Evolutionary conservation across 1,140 invertebrate genomes (phyloP).

Genomic region (Sesamia nonagrioides): DNA sequence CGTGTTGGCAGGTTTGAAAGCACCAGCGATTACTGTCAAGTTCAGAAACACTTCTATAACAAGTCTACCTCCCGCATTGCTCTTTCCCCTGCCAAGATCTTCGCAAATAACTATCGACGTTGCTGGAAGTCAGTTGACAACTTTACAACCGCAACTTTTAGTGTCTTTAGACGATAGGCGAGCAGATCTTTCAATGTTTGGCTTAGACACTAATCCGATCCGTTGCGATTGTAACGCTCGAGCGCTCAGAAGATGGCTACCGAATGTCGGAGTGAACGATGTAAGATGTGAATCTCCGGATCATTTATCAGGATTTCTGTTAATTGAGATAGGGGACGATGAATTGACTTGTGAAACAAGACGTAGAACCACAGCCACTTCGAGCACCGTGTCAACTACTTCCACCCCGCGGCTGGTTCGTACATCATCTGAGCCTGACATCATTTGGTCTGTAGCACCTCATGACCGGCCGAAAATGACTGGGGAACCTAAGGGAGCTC

Average conservation of each 20-base stretch:
- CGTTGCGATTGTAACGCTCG: constrained; percentile 95
- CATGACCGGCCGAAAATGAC: constrained; percentile 86
- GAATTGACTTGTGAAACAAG: constrained; percentile 92
- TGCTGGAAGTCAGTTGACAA: constrained; percentile 92
- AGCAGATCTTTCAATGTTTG: constrained; percentile 91
- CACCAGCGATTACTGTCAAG: constrained; percentile 90
- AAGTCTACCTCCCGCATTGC: constrained; percentile 92
- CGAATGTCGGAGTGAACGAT: constrained; percentile 88
- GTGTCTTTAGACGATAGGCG: constrained; percentile 93
- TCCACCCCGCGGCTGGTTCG: constrained; percentile 85
- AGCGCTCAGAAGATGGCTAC: constrained; percentile 93
- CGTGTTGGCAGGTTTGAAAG: constrained; percentile 93
- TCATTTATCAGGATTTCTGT: constrained; percentile 89
- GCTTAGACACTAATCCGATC: constrained; percentile 93
- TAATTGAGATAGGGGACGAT: constrained; percentile 93
- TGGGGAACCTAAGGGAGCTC: constrained; percentile 88
- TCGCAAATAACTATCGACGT: constrained; percentile 93
- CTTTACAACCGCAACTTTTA: constrained; percentile 92
- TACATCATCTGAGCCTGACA: constrained; percentile 92
- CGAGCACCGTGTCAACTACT: constrained; percentile 76
- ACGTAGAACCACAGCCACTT: constrained; percentile 88
- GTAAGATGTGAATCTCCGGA: constrained; percentile 91
- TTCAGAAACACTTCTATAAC: constrained; percentile 94
- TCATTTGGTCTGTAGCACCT: constrained; percentile 95
- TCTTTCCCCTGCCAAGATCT: constrained; percentile 96